These are phyloP conservation scores for Zapus hudsonius DNA, from an alignment of 2,113 vertebrate species.

Conservation along the genomic window DNA sequence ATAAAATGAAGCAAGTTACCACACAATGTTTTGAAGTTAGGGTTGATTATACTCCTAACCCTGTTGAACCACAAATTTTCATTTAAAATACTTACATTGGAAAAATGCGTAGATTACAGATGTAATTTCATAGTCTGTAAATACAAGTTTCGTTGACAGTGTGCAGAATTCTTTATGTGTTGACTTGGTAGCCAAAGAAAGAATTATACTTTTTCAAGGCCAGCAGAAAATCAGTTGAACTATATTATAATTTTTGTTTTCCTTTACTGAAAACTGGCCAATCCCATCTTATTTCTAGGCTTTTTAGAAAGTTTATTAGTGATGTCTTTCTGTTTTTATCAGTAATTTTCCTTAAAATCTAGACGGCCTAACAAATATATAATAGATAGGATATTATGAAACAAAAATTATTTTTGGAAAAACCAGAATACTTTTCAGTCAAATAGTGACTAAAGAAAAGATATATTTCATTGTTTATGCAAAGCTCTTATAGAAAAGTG, in stretches of 20 bases:
- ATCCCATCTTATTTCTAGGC: conserved; percentile 72
- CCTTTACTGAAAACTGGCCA: conserved; percentile 74
- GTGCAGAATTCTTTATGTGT: conserved; percentile 85
- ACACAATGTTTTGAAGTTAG: conserved; percentile 73
- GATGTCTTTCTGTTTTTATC: conserved; percentile 66
- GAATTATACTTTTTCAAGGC: conserved; percentile 79
- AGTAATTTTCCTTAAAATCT: conserved; percentile 71
- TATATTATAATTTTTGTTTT: conserved; percentile 71
- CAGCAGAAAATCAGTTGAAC: conserved; percentile 78
- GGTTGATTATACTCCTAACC: conserved; percentile 79
- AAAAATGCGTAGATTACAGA: conserved; percentile 80
- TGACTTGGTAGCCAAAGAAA: conserved; percentile 88
- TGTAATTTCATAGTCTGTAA: conserved; percentile 83
- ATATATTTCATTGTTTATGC: conserved; percentile 71
- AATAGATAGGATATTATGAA: conserved; percentile 71
- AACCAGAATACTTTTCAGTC: conserved; percentile 67
- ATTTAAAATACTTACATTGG: conserved; percentile 81
- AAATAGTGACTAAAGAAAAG: conserved; percentile 66
- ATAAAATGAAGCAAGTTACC: conserved; percentile 69
- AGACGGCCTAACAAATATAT: conserved; percentile 72
- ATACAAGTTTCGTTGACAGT: conserved; percentile 83
- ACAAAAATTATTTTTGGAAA: conserved; percentile 78
- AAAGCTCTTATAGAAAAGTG: conserved; percentile 58
- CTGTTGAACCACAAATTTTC: conserved; percentile 64
- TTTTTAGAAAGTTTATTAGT: conserved; percentile 68